Evolutionary conservation across 1,140 invertebrate genomes (phyloP).

Genomic region (Panagrolaimus sp.): DNA sequence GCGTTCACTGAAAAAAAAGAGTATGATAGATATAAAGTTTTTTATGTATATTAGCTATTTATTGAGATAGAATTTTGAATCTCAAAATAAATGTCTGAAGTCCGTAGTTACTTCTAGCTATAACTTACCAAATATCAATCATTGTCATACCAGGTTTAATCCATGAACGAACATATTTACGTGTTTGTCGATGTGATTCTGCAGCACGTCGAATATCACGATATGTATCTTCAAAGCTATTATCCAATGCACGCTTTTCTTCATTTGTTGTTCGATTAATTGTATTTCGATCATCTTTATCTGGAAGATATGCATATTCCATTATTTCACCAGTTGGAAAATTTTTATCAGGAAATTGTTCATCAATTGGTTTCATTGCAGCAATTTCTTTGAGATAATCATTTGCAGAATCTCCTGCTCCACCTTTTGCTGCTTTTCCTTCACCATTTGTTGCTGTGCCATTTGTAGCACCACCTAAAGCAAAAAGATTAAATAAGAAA

Average conservation of each 20-base stretch:
- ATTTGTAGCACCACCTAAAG: background rate
- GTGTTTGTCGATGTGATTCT: conserved; percentile 88
- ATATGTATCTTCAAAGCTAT: conserved; percentile 70
- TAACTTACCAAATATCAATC: conserved; percentile 82
- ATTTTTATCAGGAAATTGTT: conserved; percentile 41
- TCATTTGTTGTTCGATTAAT: conserved; percentile 66
- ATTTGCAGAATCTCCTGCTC: background rate
- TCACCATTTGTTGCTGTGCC: background rate
- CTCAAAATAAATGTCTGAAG: too few relatives aligned
- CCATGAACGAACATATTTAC: conserved; percentile 79
- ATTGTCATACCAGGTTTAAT: conserved; percentile 98
- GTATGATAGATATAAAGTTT: background rate
- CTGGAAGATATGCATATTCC: conserved; percentile 38
- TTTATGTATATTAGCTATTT: too few relatives aligned
- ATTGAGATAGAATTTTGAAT: too few relatives aligned
- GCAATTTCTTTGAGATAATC: conserved; percentile 33
- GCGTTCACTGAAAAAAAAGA: conserved; percentile 68
- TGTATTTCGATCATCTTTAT: conserved; percentile 48
- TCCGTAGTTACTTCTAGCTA: background rate
- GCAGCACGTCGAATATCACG: conserved; percentile 89
- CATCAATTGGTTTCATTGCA: conserved; percentile 40
- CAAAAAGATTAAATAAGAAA: background rate
- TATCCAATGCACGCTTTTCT: conserved; percentile 71
- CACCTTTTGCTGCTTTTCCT: background rate
- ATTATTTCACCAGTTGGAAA: conserved; percentile 44